A percentile compares a stretch with the other conserved stretches of the same genome.
Conservation (phyloP, 2,888 invertebrate species). For the Adineta ricciae region DNA sequence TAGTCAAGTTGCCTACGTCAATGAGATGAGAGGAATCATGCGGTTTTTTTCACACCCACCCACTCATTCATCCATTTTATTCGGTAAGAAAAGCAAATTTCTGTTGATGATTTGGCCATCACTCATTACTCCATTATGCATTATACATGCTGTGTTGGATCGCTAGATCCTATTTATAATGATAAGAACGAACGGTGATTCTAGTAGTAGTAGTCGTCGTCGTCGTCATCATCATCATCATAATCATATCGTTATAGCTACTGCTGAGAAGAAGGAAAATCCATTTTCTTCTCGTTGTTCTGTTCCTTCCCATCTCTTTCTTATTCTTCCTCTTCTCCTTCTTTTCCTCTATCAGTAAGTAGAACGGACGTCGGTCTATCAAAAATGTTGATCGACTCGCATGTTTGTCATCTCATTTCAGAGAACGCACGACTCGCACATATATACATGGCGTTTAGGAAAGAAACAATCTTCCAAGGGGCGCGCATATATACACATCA, state of each 20-base stretch:
- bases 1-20: background rate
- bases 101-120: background rate
- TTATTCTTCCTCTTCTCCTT: background rate
- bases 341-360: background rate
- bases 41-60: background rate
- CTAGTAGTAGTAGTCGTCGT: background rate
- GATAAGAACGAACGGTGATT: slow-evolving; percentile 3
- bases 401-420: slow-evolving; percentile 19
- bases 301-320: background rate
- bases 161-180: background rate
- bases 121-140: background rate
- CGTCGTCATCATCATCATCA: background rate
- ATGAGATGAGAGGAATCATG: background rate
- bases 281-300: background rate
- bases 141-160: background rate
- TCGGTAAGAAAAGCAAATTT: background rate
- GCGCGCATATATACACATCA: background rate
- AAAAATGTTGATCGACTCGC: slow-evolving; percentile 16
- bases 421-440: background rate
- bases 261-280: background rate
- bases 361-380: background rate
- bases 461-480: slow-evolving; percentile 5
- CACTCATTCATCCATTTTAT: slow-evolving; percentile 1
- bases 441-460: background rate
- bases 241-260: background rate